A percentile compares a stretch with the other conserved stretches of the same genome.
These are phyloP conservation scores for Neoaliturus tenellus DNA, from an alignment of 2,888 invertebrate species.

Conservation along the genomic window DNA sequence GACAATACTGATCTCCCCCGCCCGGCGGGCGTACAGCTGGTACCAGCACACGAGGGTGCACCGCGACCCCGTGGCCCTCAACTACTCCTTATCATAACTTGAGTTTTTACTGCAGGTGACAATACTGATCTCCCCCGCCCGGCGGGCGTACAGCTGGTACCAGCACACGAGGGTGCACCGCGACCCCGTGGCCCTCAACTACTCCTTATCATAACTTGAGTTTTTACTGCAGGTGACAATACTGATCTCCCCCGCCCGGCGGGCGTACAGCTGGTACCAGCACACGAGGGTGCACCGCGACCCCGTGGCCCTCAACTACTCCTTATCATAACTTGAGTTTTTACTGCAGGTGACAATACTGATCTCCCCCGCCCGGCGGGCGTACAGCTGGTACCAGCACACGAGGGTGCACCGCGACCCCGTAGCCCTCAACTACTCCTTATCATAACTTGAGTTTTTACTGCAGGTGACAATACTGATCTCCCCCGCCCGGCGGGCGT, in stretches of 20 bases:
- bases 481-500: slow-evolving; percentile 92
- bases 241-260: slow-evolving; percentile 91
- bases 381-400: slow-evolving; percentile 99
- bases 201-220: slow-evolving; percentile 80
- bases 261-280: slow-evolving; percentile 98
- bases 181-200: slow-evolving; percentile 92
- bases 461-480: slow-evolving; percentile 84
- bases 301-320: slow-evolving; percentile 91
- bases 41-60: slow-evolving; percentile 98
- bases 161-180: slow-evolving; percentile 97
- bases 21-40: slow-evolving; percentile 96
- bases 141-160: slow-evolving; percentile 97
- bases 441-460: slow-evolving; percentile 71
- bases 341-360: slow-evolving; percentile 81
- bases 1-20: slow-evolving; percentile 91
- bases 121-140: slow-evolving; percentile 91
- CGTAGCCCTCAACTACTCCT: slow-evolving; percentile 93
- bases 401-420: slow-evolving; percentile 94
- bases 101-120: slow-evolving; percentile 74
- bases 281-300: slow-evolving; percentile 96
- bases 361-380: slow-evolving; percentile 91
- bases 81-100: slow-evolving; percentile 86
- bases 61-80: slow-evolving; percentile 92
- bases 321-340: slow-evolving; percentile 76
- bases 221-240: slow-evolving; percentile 78